Evolutionary conservation across 1,140 invertebrate genomes (phyloP), one percentile per base, ranked within the genome.

Genomic region (Aphelinus atriplicis): DNA sequence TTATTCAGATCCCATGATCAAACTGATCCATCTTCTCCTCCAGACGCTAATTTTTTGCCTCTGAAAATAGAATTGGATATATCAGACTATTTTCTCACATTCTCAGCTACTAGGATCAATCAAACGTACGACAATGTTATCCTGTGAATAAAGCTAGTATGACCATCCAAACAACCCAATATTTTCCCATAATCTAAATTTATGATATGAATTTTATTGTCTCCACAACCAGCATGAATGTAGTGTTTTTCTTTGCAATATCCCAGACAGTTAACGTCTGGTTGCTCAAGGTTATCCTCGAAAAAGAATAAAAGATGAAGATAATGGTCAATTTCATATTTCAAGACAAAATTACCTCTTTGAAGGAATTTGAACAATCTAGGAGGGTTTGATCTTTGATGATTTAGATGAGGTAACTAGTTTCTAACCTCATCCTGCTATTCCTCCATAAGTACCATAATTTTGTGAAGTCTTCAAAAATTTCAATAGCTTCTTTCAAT

Each of bases 1-100:
- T 90, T 90, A 75, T 93, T 89, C 9, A 90, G 81, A 86, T 95
- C 95, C 96, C 96, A 97, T n/a, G 96, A 89, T 76, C 92, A 89
- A 1, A 97, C 94, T 43, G 91, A 88, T 7, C 96, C 96, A 91
- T 97, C 96, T 88, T 97, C 96, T 42, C 93, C 91, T 1, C 91
- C 92, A 3, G 95, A 94, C 48, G 93, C 90, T 71, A 96, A 87
- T 76, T 93, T 90, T 67, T 91, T 89, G 48, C 89, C 87, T 77
- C 92, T 92, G 77, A 58, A 53, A 9, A 53, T 9, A 70, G 64
- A 50, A 26, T 26, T 26, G 26, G 26, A 26, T 26, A 26, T 26
- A 26, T 26, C 26, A 26, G 26, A 26, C 26, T 26, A 26, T 26
- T 26, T 26, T 26, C 26, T 26, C 26, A 26, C 26, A 26, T 26